phyloP scores from a whole-genome alignment of 1,140 invertebrate species.

The Medauroidea extradentata region DNA sequence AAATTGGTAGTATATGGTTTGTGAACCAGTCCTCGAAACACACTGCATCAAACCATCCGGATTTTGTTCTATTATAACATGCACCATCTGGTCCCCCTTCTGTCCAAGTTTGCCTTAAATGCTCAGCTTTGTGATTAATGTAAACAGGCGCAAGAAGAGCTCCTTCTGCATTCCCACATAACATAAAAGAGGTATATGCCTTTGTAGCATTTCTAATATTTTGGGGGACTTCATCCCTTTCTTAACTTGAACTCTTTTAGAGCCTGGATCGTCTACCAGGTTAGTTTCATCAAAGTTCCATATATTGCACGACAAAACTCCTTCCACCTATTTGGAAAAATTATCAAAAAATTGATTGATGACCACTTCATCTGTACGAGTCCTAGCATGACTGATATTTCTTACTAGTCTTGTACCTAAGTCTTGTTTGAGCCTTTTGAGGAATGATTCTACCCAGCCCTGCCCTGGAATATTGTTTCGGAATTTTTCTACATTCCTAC shows the following conservation, averaged over 20 bases:
- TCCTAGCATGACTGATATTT: slow-evolving; percentile 32
- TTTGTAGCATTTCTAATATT: too few species aligned
- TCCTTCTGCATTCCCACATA: slow-evolving; percentile 16
- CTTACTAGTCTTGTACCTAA: slow-evolving; percentile 22
- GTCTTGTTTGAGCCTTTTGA: slow-evolving; percentile 21
- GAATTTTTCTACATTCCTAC: slow-evolving; percentile 18
- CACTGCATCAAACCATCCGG: slow-evolving; percentile 1
- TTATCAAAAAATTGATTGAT: slow-evolving; percentile 32
- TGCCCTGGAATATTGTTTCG: slow-evolving; percentile 31
- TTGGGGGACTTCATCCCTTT: too few species aligned
- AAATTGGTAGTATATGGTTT: background rate
- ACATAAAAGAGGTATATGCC: too few species aligned
- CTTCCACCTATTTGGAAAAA: slow-evolving; percentile 20
- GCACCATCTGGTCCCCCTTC: slow-evolving; percentile 27
- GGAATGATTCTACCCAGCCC: slow-evolving; percentile 29
- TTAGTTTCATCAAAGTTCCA: slow-evolving; percentile 33
- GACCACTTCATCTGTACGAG: slow-evolving; percentile 39
- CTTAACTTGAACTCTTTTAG: slow-evolving; percentile 6
- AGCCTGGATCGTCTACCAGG: slow-evolving; percentile 32
- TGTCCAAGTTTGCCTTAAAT: slow-evolving; percentile 32
- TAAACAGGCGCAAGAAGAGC: slow-evolving; percentile 30
- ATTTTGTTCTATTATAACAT: slow-evolving; percentile 9
- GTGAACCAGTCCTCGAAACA: slow-evolving; percentile 7
- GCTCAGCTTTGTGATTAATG: slow-evolving; percentile 36
- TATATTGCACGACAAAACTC: slow-evolving; percentile 36